phyloP scores from a whole-genome alignment of 2,888 invertebrate species.

The Caenorhabditis sp. region DNA sequence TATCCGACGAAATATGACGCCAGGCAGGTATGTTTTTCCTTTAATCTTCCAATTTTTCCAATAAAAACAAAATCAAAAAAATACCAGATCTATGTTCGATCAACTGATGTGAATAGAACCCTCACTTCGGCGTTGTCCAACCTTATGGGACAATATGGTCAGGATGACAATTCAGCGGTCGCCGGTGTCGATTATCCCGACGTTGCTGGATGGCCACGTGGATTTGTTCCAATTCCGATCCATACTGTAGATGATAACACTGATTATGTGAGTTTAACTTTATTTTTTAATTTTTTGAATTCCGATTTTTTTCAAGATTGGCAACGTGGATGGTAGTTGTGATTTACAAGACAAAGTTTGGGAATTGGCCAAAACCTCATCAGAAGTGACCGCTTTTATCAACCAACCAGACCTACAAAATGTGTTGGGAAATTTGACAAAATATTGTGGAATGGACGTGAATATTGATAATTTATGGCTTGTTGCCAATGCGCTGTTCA shows the following conservation, averaged over 20 bases:
- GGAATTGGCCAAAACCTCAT: conserved; percentile 41
- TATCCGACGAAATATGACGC: conserved; percentile 75
- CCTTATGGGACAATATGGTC: conserved; percentile 50
- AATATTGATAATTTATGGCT: conserved; percentile 51
- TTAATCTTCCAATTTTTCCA: no score
- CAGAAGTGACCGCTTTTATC: conserved; percentile 36
- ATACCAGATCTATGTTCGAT: conserved; percentile 77
- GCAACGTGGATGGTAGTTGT: conserved; percentile 45
- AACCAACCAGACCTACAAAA: conserved; percentile 25
- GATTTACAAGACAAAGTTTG: conserved; percentile 41
- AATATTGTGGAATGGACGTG: conserved; percentile 18
- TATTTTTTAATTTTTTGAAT: background rate
- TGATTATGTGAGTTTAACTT: conserved; percentile 74
- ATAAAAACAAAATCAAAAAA: conserved; percentile 4
- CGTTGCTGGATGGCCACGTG: conserved; percentile 58
- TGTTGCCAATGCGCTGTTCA: conserved; percentile 37
- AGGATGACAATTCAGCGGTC: conserved; percentile 55
- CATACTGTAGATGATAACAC: conserved; percentile 79
- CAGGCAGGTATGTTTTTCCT: conserved; percentile 53
- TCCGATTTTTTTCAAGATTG: conserved; percentile 23
- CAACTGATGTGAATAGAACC: conserved; percentile 87
- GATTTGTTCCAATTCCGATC: conserved; percentile 80
- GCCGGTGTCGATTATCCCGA: conserved; percentile 30
- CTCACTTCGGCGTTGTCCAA: conserved; percentile 74
- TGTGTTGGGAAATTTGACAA: conserved; percentile 29